Base-by-base conservation (phyloP, 2,888 invertebrate genomes). In the Mythimna albipuncta region DNA sequence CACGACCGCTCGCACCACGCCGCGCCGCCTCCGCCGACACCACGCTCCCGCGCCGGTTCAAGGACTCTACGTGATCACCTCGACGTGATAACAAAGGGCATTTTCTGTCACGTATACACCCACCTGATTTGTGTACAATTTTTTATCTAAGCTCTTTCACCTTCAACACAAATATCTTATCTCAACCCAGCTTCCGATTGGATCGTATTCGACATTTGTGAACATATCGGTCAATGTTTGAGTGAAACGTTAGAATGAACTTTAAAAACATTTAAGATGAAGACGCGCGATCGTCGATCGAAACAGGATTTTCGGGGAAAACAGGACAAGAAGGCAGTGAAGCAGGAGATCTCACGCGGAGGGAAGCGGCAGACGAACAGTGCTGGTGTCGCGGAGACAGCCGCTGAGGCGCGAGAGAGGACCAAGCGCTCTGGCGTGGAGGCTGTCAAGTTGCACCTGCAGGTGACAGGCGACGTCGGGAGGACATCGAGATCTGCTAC, bases 401-500 rank as follows among this genome's bases (percentile, higher is more conserved):
- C 89, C 44, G 91, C 89, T 5, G 83, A 84, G 19, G 87, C 84
- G 3, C 86, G 90, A 32, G 87, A 88, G 26, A 91, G 92, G 21
- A 82, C 82, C 32, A 96, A 96, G 86, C 89, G 96, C 63, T 96
- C 96, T 13, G 96, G 96, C 3, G 86, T 95, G 55, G 96, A 95
- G 38, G 96, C 96, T 50, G 96, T 96, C 21, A 96, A 95, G 84
- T 87, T 96, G 59, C 94, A 96, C 82, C 88, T 95, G 55, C 75
- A 95, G 81, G 87, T 88, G 41, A 95, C 96, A 4, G 96, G 96
- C 50, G 91, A 93, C 71, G 95, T 94, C 21, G 96, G 96, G n/a
- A 91, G 96, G 72, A 91, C 94, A 21, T 96, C 96, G 19, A 92
- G 96, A 72, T 96, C 96, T 71, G 96, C 96, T 21, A 94, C 95